Conservation (phyloP, 2,888 invertebrate species). For the Erebia ligea region DNA sequence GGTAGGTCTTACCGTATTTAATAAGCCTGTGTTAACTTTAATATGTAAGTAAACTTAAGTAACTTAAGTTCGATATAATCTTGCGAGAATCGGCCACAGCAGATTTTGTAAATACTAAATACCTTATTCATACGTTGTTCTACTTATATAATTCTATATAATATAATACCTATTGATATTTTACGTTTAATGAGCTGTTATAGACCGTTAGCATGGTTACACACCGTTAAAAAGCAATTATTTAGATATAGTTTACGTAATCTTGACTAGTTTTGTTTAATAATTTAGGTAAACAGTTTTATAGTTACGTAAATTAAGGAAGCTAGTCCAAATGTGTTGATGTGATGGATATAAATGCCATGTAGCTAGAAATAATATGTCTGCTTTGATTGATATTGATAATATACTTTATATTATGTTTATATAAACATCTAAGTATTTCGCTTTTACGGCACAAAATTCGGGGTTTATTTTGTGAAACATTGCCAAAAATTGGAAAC, state of each 20-base stretch:
- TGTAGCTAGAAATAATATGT: constrained; percentile 64
- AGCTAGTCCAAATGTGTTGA: constrained; percentile 81
- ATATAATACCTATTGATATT: constrained; percentile 40
- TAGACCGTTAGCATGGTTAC: constrained; percentile 36
- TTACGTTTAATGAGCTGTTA: constrained; percentile 40
- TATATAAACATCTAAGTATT: constrained; percentile 46
- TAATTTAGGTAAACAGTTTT: constrained; percentile 70
- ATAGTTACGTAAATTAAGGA: constrained; percentile 76
- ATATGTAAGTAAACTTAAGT: constrained; percentile 43
- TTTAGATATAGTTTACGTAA: constrained; percentile 58
- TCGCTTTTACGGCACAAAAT: constrained; percentile 53
- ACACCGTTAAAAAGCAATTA: constrained; percentile 54
- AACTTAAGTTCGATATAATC: constrained; percentile 44
- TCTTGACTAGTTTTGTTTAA: constrained; percentile 79
- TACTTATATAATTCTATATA: constrained; percentile 39
- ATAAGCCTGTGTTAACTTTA: constrained; percentile 44
- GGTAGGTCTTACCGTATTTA: constrained; percentile 41
- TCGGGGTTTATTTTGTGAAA: constrained; percentile 47
- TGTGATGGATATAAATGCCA: constrained; percentile 79
- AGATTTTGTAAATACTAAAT: constrained; percentile 47
- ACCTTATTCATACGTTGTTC: constrained; percentile 41
- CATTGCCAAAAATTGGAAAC: constrained; percentile 62
- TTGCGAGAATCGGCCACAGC: constrained; percentile 45
- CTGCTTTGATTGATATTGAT: constrained; percentile 44
- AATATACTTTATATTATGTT: constrained; percentile 43